A percentile compares a stretch with the other conserved stretches of the same genome.
These are phyloP conservation scores for Zapus hudsonius DNA, from an alignment of 2,113 vertebrate species.

Conservation along the genomic window DNA sequence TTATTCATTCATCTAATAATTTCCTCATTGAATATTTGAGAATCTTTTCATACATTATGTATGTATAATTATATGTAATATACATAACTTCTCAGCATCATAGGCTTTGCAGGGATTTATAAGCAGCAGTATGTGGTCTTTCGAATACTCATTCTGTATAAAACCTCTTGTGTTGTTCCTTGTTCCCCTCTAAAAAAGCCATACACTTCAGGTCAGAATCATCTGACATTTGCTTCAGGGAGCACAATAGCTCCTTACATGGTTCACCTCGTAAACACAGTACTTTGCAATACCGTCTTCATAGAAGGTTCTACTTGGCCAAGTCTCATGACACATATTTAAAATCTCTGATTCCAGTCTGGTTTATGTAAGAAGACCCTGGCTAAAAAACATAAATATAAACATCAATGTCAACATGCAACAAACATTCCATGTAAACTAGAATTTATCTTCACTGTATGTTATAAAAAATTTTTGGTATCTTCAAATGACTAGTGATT, in stretches of 20 bases:
- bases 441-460: not conserved
- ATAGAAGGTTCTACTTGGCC: not conserved
- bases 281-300: not conserved
- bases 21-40: not conserved
- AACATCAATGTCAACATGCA: not conserved
- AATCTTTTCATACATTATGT: not conserved
- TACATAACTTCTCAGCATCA: not conserved
- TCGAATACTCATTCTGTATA: slow-evolving; percentile 1
- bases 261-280: slow-evolving; percentile 55
- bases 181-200: slow-evolving; percentile 19
- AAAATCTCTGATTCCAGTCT: not conserved
- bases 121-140: slow-evolving; percentile 14
- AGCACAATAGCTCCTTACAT: slow-evolving; percentile 35
- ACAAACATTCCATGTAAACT: not conserved
- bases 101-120: not conserved
- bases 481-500: slow-evolving; percentile 25
- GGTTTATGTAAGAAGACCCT: not conserved
- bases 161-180: not conserved
- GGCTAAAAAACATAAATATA: no score
- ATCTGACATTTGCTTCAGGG: slow-evolving; percentile 52
- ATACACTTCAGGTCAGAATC: slow-evolving; percentile 54
- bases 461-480: slow-evolving; percentile 55
- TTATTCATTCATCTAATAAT: not conserved
- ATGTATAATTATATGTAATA: not conserved
- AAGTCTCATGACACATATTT: not conserved